A percentile compares a stretch with the other conserved stretches of the same genome.
Conservation (phyloP, 2,888 invertebrate species). For the Drosophila rellima region DNA sequence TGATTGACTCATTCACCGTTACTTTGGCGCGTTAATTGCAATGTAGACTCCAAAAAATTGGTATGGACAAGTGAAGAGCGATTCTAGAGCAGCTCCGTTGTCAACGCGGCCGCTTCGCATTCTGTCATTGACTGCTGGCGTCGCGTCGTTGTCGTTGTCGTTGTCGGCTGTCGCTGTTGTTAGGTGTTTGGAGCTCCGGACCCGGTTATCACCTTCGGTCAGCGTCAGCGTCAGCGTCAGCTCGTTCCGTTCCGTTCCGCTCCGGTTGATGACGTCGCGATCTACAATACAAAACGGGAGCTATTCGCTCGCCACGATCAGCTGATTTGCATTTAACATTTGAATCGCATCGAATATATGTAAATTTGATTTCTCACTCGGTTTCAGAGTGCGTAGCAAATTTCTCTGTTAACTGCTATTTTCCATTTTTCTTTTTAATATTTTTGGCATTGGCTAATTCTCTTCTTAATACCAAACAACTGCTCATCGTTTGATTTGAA, state of each 20-base stretch:
- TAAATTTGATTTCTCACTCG: slow-evolving; percentile 1
- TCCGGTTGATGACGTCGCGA: slow-evolving; percentile 52
- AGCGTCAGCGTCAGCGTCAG: slow-evolving; percentile 30
- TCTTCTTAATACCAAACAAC: not conserved
- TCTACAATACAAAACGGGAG: slow-evolving; percentile 27
- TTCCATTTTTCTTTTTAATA: too few species aligned
- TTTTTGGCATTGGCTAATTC: not conserved
- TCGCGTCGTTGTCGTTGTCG: slow-evolving; percentile 35
- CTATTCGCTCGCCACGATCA: slow-evolving; percentile 46
- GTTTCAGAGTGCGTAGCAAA: not conserved
- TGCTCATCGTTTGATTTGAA: not conserved
- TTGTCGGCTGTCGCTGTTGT: slow-evolving; percentile 29
- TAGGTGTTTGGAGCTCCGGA: slow-evolving; percentile 41
- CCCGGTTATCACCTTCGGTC: slow-evolving; percentile 63
- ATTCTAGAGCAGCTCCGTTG: slow-evolving; percentile 72
- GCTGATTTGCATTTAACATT: slow-evolving; percentile 47
- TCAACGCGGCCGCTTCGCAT: slow-evolving; percentile 74
- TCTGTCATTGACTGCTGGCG: slow-evolving; percentile 73
- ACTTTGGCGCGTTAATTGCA: slow-evolving; percentile 13
- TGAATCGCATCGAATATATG: not conserved
- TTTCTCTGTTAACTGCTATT: slow-evolving; percentile 6
- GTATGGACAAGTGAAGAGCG: slow-evolving; percentile 22
- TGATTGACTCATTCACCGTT: slow-evolving; percentile 29
- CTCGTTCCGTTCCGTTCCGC: slow-evolving; percentile 29
- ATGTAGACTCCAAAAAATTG: slow-evolving; percentile 13